Evolutionary conservation across 2,888 invertebrate genomes (phyloP), one percentile per base, ranked within the genome.

Genomic region (Zootermopsis nevadensis): DNA sequence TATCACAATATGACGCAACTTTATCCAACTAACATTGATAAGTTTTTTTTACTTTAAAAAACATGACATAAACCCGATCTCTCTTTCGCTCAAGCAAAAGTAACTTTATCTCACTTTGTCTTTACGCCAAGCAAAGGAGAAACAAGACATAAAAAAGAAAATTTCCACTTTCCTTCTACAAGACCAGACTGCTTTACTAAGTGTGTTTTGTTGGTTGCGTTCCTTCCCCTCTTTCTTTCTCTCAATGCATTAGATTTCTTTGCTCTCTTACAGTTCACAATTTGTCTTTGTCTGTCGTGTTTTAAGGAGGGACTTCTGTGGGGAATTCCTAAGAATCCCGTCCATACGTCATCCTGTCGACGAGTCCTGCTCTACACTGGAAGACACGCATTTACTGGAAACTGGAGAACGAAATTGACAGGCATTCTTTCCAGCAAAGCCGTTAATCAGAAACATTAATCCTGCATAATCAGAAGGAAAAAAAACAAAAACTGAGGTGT

Each of bases 271-370:
- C 33, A 77, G 60, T 27, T 79, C 60, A 60, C 79, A 79, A 79
- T 79, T 79, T 79, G 79, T 79, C 79, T 79, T 79, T 79, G 79
- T 79, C 79, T 38, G 79, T 60, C 38, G 79, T 66, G 79, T 79
- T 74, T 74, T 79, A 60, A 79, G 79, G 15, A 79, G 79, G 38
- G 38, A 60, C 60, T 60, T n/a, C 60, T 60, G 60, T 27, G 27
- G 60, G 60, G 27, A 79, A 79, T 66, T 79, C 60, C 66, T 66
- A 35, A 30, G 35, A 79, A 79, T 79, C 60, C 38, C 60, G 35
- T 33, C 55, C 79, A 66, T 79, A 79, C 30, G 66, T 79, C 79
- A 60, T 79, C 31, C 79, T 79, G 79, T 79, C 79, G 35, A 60
- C 79, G 8, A 24, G 24, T 77, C 66, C 66, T 66, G 31, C 30